Conservation (phyloP, 2,888 invertebrate species). For the Sepioteuthis lessoniana region DNA sequence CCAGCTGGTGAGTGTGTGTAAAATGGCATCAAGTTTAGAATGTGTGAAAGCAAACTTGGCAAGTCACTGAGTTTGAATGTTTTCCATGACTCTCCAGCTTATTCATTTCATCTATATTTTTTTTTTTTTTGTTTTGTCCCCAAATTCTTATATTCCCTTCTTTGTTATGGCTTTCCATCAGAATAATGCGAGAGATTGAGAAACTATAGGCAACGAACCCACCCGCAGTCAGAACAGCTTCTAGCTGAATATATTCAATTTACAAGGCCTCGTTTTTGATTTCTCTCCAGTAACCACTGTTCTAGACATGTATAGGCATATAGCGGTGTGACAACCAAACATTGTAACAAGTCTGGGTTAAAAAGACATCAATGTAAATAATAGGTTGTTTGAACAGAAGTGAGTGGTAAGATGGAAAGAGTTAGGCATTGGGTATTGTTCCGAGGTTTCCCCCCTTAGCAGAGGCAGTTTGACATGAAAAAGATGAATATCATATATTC, state of each 20-base stretch:
- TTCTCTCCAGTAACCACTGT: constrained; percentile 33
- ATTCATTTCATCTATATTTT: not conserved
- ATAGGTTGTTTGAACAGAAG: not conserved
- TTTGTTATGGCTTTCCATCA: not conserved
- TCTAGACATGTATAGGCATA: constrained; percentile 33
- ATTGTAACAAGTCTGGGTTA: constrained; percentile 33
- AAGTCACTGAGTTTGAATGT: not conserved
- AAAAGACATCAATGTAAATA: constrained; percentile 18
- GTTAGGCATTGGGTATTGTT: not conserved
- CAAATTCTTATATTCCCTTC: constrained; percentile 14
- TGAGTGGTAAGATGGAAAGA: constrained; percentile 15
- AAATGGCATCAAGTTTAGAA: constrained; percentile 6
- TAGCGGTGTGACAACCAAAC: constrained; percentile 33
- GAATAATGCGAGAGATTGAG: constrained; percentile 20
- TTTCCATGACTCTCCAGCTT: not conserved
- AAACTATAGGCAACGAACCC: constrained; percentile 33
- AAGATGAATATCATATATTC: not conserved
- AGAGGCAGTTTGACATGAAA: constrained; percentile 14
- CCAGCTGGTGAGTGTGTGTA: not conserved
- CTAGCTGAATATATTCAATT: constrained; percentile 33
- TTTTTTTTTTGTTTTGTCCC: not conserved
- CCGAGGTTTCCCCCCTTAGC: not conserved
- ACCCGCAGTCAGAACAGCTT: constrained; percentile 33
- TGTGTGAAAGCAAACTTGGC: constrained; percentile 33
- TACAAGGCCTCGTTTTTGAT: constrained; percentile 11